Percentiles rank a stretch among this genome's conserved stretches.
phyloP scores from a whole-genome alignment of 2,888 invertebrate species.

The Amphipyra tragopoginis region DNA sequence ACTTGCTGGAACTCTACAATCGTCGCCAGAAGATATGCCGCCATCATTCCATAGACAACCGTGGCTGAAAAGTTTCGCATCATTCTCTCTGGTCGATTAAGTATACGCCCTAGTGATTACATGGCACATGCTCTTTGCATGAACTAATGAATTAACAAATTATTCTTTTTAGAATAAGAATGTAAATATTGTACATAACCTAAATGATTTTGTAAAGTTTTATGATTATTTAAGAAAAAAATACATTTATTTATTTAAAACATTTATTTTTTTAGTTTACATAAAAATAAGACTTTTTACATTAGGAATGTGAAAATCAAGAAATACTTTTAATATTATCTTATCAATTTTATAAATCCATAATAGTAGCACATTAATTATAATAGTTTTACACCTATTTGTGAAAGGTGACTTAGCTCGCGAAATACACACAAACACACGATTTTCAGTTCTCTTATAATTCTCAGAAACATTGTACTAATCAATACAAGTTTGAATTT shows the following conservation, averaged over 20 bases:
- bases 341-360: slow-evolving; percentile 18
- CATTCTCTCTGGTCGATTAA: slow-evolving; percentile 76
- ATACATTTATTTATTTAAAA: slow-evolving; percentile 57
- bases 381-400: slow-evolving; percentile 20
- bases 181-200: slow-evolving; percentile 62
- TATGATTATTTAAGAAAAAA: slow-evolving; percentile 42
- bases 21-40: slow-evolving; percentile 74
- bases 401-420: slow-evolving; percentile 13
- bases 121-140: slow-evolving; percentile 27
- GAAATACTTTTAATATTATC: slow-evolving; percentile 23
- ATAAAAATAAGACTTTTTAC: slow-evolving; percentile 48
- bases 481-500: no score
- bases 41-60: slow-evolving; percentile 72
- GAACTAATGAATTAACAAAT: slow-evolving; percentile 25
- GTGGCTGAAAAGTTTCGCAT: slow-evolving; percentile 77
- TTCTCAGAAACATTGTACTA: neutral
- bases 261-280: slow-evolving; percentile 51
- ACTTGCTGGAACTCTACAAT: slow-evolving; percentile 70
- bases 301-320: slow-evolving; percentile 55
- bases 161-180: slow-evolving; percentile 21
- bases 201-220: slow-evolving; percentile 45
- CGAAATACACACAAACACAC: neutral
- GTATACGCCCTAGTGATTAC: slow-evolving; percentile 13
- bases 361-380: neutral
- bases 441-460: neutral